Evolutionary conservation across 2,797 vertebrate species (phyloP).

Genomic region (Meriones psammophilus): DNA sequence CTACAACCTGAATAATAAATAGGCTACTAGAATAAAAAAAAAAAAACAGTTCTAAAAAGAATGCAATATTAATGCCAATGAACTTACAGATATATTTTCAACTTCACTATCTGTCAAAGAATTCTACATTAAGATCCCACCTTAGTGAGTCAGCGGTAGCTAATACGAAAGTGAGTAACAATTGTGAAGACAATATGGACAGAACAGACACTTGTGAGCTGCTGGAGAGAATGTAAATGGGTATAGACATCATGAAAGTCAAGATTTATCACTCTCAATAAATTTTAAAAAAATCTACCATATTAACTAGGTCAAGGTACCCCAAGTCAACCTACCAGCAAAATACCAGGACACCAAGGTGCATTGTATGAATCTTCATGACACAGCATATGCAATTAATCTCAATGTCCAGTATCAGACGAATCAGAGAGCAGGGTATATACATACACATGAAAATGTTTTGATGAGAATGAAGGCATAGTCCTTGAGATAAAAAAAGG

Average conservation of each 20-base stretch:
- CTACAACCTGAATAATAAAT: background rate
- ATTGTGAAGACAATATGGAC: rapidly evolving
- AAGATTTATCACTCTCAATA: background rate
- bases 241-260: background rate
- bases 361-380: background rate
- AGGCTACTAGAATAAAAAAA: background rate
- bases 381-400: background rate
- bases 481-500: background rate
- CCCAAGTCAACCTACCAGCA: background rate
- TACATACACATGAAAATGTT: background rate
- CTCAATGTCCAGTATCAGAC: background rate
- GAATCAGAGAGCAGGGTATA: background rate
- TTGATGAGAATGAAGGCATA: background rate
- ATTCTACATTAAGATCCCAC: too few species aligned
- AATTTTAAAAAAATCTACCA: background rate
- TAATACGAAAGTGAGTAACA: background rate
- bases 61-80: background rate
- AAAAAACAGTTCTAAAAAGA: background rate
- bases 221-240: background rate
- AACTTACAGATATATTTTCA: background rate
- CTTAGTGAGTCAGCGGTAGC: background rate
- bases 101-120: background rate
- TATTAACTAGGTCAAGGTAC: background rate
- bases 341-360: background rate
- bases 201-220: background rate